phyloP scores from a whole-genome alignment of 2,113 vertebrate species.

The Theropithecus gelada region DNA sequence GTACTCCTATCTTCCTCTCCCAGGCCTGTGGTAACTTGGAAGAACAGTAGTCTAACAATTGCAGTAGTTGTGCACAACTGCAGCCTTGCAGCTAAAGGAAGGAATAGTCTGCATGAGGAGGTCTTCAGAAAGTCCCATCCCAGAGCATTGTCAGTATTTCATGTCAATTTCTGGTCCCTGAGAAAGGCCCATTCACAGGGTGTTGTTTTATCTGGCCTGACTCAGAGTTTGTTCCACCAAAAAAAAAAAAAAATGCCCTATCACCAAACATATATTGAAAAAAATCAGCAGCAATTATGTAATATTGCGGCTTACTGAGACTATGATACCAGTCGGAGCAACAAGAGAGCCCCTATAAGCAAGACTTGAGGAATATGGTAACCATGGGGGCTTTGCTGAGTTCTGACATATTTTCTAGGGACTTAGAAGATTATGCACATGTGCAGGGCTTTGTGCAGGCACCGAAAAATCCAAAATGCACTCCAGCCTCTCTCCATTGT shows the following conservation, averaged over 20 bases:
- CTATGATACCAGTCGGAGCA: neutral
- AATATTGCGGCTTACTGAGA: neutral
- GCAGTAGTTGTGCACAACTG: neutral
- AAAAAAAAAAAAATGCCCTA: neutral
- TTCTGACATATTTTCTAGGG: neutral
- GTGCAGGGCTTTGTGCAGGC: neutral
- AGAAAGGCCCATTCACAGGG: neutral
- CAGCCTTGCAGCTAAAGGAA: neutral
- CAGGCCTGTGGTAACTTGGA: neutral
- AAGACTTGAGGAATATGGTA: neutral
- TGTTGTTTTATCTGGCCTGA: neutral
- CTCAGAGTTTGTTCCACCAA: neutral
- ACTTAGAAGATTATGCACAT: neutral
- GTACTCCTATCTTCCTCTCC: no score
- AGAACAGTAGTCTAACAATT: neutral
- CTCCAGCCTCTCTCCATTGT: neutral
- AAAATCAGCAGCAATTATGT: neutral
- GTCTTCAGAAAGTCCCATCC: neutral
- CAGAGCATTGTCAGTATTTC: neutral
- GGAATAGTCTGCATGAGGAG: neutral
- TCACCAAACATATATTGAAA: neutral
- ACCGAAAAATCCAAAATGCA: neutral
- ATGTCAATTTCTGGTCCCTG: neutral
- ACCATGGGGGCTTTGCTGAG: neutral
- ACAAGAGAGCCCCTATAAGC: neutral